A percentile compares a stretch with the other conserved stretches of the same genome.
These are phyloP conservation scores for Oryzias woworae DNA, from an alignment of 2,113 vertebrate species.

Conservation along the genomic window DNA sequence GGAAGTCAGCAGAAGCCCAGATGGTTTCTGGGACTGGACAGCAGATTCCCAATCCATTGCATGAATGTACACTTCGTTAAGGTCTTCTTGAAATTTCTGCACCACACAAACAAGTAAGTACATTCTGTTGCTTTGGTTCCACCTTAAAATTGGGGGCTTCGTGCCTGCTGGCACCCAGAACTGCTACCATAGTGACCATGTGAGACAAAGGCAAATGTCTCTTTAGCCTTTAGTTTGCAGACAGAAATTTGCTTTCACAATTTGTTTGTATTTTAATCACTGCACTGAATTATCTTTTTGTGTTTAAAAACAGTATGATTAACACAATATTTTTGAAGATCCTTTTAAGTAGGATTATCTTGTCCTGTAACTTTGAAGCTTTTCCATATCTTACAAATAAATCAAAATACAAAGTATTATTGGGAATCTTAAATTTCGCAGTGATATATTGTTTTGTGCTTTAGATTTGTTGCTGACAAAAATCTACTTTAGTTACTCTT, in stretches of 20 bases:
- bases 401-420: too few species aligned
- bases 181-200: constrained; percentile 61
- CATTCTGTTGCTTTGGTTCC: constrained; percentile 35
- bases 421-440: background rate
- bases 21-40: constrained; percentile 37
- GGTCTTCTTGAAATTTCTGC: constrained; percentile 22
- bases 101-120: constrained; percentile 11
- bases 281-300: too few species aligned
- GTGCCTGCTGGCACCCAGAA: constrained; percentile 38
- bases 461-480: background rate
- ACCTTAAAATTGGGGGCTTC: constrained; percentile 44
- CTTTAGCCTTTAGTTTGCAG: constrained; percentile 37
- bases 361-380: too few species aligned
- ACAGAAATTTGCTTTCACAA: constrained; percentile 35
- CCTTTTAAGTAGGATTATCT: too few species aligned
- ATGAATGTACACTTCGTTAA: constrained; percentile 48
- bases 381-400: too few species aligned
- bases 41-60: constrained; percentile 35
- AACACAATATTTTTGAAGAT: too few species aligned
- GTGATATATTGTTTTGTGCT: background rate
- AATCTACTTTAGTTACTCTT: constrained; percentile 11
- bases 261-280: background rate
- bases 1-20: constrained; percentile 26
- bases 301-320: too few species aligned
- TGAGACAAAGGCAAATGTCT: constrained; percentile 28